A percentile compares a stretch with the other conserved stretches of the same genome.
Evolutionary conservation across 2,888 invertebrate genomes (phyloP).

Genomic region (Trachelus troglodyta): DNA sequence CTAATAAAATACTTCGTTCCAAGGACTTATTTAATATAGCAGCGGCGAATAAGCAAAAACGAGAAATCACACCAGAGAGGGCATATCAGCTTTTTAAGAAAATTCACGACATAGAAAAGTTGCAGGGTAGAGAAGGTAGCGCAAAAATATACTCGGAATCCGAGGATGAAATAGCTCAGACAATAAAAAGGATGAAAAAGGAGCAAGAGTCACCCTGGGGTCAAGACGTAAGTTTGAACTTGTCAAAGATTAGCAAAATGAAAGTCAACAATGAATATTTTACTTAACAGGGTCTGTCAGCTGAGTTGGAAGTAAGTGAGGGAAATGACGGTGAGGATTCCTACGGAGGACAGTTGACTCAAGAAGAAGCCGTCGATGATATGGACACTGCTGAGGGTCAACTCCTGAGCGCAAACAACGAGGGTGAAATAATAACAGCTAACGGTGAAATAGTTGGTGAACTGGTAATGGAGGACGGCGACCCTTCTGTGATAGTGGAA

Average conservation of each 20-base stretch:
- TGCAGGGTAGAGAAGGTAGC: slow-evolving; percentile 43
- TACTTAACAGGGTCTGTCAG: slow-evolving; percentile 43
- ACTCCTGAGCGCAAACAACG: slow-evolving; percentile 45
- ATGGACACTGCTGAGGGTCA: slow-evolving; percentile 49
- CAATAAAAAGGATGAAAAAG: slow-evolving; percentile 56
- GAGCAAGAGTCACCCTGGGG: slow-evolving; percentile 56
- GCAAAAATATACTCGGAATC: slow-evolving; percentile 52
- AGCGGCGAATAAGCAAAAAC: slow-evolving; percentile 58
- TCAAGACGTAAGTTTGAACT: slow-evolving; percentile 48
- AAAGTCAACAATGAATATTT: background rate
- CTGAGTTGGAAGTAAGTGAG: slow-evolving; percentile 54
- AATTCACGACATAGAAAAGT: slow-evolving; percentile 58
- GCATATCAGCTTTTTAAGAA: slow-evolving; percentile 58
- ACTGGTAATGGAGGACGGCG: slow-evolving; percentile 59
- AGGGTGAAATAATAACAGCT: slow-evolving; percentile 51
- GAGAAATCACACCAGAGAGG: slow-evolving; percentile 56
- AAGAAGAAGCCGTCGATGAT: slow-evolving; percentile 54
- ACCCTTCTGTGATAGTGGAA: slow-evolving; percentile 61
- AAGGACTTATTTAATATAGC: slow-evolving; percentile 63
- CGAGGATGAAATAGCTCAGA: slow-evolving; percentile 56
- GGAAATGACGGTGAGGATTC: slow-evolving; percentile 58
- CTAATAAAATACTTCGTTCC: slow-evolving; percentile 59
- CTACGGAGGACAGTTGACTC: slow-evolving; percentile 48
- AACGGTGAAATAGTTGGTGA: slow-evolving; percentile 59
- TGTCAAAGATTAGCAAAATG: background rate